phyloP scores from a whole-genome alignment of 2,888 invertebrate species.

The Nemotelus pantherinus region DNA sequence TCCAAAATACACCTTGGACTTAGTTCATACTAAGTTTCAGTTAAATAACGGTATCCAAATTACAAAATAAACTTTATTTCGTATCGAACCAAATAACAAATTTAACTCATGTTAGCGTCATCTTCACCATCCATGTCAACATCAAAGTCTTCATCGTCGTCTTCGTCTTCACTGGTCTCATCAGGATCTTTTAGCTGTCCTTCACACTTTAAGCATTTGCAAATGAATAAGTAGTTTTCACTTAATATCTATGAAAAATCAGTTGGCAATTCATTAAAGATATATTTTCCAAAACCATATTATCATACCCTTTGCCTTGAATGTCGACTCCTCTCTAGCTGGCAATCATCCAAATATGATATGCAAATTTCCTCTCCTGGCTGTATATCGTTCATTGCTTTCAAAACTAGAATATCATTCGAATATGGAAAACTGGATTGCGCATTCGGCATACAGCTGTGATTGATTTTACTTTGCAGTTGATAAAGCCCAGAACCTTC shows the following conservation, averaged over 20 bases:
- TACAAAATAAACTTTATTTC: too few species aligned
- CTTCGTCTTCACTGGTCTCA: conserved; percentile 83
- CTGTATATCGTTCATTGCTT: conserved; percentile 76
- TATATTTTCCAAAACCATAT: background rate
- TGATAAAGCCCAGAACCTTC: conserved; percentile 91
- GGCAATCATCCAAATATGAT: conserved; percentile 89
- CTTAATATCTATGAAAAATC: conserved; percentile 67
- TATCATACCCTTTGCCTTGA: conserved; percentile 80
- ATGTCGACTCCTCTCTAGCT: conserved; percentile 81
- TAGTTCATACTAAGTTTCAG: too few species aligned
- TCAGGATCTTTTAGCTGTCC: conserved; percentile 79
- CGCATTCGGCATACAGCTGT: conserved; percentile 91
- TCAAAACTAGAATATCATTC: conserved; percentile 78
- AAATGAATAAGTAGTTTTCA: conserved; percentile 83
- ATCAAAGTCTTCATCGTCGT: conserved; percentile 68
- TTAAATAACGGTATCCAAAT: too few species aligned
- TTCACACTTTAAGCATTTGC: conserved; percentile 83
- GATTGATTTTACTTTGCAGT: conserved; percentile 90
- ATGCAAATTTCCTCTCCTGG: conserved; percentile 90
- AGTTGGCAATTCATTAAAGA: conserved; percentile 20
- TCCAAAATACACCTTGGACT: too few species aligned
- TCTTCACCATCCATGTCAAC: conserved; percentile 57
- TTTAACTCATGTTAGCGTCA: conserved; percentile 28
- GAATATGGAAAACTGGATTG: conserved; percentile 85
- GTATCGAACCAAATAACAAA: background rate